Conservation (phyloP, 2,113 vertebrate genomes). For the Okapia johnstoni region DNA sequence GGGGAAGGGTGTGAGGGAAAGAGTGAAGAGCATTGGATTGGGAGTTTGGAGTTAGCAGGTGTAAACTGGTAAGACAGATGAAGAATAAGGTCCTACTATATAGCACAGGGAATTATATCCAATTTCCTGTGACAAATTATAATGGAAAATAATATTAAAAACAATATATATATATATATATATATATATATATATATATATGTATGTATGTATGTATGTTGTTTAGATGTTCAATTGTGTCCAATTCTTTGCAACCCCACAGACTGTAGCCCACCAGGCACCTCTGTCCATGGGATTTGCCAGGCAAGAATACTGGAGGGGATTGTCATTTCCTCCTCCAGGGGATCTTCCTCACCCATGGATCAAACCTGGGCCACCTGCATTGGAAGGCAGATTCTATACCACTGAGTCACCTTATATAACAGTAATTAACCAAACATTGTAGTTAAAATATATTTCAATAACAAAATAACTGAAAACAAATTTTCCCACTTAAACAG, state of each 20-base stretch:
- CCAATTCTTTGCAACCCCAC: neutral
- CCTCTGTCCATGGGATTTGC: neutral
- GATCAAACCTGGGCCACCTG: neutral
- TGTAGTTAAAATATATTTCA: neutral
- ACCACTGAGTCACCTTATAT: neutral
- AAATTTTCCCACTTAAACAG: neutral
- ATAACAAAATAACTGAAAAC: neutral
- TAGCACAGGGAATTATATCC: neutral
- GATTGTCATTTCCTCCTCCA: neutral
- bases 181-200: fast-evolving
- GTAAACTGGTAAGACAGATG: neutral
- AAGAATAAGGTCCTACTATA: neutral
- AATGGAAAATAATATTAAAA: neutral
- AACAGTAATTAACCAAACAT: neutral
- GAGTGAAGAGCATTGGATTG: neutral
- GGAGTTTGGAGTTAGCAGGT: neutral
- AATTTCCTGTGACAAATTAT: neutral
- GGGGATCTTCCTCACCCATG: neutral
- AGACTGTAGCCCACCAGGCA: neutral
- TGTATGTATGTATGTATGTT: neutral
- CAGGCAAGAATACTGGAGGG: neutral
- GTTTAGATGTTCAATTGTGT: neutral
- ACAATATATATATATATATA: too few relatives aligned
- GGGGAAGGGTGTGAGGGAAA: neutral
- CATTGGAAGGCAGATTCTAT: neutral